Evolutionary conservation across 2,797 vertebrate species (phyloP).

Genomic region (Fringilla coelebs): DNA sequence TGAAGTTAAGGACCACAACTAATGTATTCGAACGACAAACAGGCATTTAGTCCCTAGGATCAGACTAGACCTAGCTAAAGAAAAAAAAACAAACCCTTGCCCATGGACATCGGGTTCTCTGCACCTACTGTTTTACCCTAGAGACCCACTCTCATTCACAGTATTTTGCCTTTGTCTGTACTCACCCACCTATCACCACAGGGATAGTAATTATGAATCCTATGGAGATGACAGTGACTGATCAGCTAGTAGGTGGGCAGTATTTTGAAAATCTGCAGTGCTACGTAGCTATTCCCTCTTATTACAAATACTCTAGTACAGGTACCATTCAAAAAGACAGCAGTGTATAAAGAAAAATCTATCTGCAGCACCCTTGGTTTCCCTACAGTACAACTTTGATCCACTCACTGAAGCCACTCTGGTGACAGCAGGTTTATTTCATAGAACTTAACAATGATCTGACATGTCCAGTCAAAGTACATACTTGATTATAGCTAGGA

Average conservation of each 20-base stretch:
- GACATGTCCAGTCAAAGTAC: neutral
- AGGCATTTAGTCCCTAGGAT: neutral
- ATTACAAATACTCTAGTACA: neutral
- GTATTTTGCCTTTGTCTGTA: neutral
- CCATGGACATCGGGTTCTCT: neutral
- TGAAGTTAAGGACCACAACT: neutral
- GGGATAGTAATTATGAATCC: neutral
- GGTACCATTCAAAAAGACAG: neutral
- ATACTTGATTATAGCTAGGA: neutral
- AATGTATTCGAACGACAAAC: neutral
- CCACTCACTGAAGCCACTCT: neutral
- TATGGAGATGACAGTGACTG: neutral
- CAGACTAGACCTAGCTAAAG: neutral
- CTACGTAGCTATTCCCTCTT: neutral
- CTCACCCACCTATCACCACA: neutral
- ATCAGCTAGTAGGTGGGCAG: neutral
- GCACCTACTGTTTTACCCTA: neutral
- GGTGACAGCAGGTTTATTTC: neutral
- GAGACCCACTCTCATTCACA: neutral
- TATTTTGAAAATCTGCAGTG: neutral
- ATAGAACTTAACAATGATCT: neutral
- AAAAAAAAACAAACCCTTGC: neutral
- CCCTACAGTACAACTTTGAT: neutral
- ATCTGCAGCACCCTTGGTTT: neutral
- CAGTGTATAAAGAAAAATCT: neutral